phyloP scores from a whole-genome alignment of 2,888 invertebrate species.

The Oligia strigilis region DNA sequence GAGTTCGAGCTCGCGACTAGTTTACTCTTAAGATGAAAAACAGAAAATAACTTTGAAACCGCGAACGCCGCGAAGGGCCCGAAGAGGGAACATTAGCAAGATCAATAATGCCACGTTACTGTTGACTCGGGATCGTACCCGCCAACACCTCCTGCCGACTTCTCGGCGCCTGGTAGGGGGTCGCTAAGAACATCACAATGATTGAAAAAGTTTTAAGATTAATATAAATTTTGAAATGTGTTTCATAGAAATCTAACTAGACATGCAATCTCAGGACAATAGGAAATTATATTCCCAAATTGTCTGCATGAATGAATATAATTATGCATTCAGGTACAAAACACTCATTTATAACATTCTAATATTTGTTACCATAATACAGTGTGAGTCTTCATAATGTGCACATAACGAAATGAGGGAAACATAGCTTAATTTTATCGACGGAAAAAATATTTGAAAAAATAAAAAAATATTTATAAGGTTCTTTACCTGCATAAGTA shows the following conservation, averaged over 20 bases:
- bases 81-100: slow-evolving; percentile 22
- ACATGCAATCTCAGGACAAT: neutral
- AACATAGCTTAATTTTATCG: too few species aligned
- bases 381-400: too few species aligned
- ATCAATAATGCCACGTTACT: slow-evolving; percentile 29
- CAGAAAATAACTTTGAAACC: neutral
- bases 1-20: too few species aligned
- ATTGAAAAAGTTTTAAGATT: neutral
- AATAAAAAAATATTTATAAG: too few species aligned
- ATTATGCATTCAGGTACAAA: too few species aligned
- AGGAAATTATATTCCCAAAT: neutral
- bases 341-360: neutral
- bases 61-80: neutral
- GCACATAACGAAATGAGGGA: too few species aligned
- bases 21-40: slow-evolving; percentile 8
- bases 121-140: slow-evolving; percentile 11
- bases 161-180: slow-evolving; percentile 33
- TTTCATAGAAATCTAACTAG: neutral
- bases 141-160: slow-evolving; percentile 24
- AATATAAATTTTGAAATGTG: too few species aligned
- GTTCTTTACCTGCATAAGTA: too few species aligned
- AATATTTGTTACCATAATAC: neutral
- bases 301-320: neutral
- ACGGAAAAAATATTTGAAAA: too few species aligned
- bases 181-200: neutral